Conservation (phyloP, 2,113 vertebrate genomes). For the Gadus chalcogrammus region DNA sequence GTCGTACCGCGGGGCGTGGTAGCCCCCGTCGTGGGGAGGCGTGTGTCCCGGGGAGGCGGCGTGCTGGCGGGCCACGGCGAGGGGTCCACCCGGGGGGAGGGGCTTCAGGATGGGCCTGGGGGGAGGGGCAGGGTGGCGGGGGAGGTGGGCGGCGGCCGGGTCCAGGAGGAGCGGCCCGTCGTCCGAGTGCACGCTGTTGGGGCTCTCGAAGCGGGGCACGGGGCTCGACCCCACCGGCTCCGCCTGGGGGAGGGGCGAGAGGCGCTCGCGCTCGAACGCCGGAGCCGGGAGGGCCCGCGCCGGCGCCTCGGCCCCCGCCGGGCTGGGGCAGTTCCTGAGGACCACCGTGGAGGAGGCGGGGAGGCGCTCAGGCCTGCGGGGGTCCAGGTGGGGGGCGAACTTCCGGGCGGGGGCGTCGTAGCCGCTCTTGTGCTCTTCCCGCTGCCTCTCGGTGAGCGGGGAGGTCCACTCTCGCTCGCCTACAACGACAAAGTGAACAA, state of each 20-base stretch:
- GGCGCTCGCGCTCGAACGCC: constrained; percentile 56
- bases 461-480: constrained; percentile 66
- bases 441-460: constrained; percentile 57
- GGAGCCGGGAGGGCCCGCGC: constrained; percentile 29
- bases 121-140: constrained; percentile 1
- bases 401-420: constrained; percentile 75
- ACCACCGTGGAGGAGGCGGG: constrained; percentile 23
- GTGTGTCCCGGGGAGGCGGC: constrained; percentile 66
- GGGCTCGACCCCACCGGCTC: constrained; percentile 62
- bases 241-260: constrained; percentile 54
- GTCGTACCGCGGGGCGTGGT: constrained; percentile 53
- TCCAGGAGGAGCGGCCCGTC: constrained; percentile 55
- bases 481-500: constrained; percentile 20
- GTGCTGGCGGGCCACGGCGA: constrained; percentile 28
- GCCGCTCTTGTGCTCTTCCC: constrained; percentile 75
- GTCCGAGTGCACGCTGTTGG: constrained; percentile 71
- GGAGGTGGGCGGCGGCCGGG: neutral
- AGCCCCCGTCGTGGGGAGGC: constrained; percentile 58
- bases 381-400: constrained; percentile 51
- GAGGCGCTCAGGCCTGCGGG: constrained; percentile 47
- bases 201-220: constrained; percentile 68
- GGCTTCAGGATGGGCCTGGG: constrained; percentile 47
- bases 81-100: fast-evolving
- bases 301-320: constrained; percentile 70
- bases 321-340: constrained; percentile 67